A percentile compares a stretch with the other conserved stretches of the same genome.
Conservation (phyloP, 1,140 invertebrate genomes). For the Caenorhabditis elegans region WBcel235 BX284606.5:6326501-6327000, state of each 20-base stretch:
- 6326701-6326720: slow-evolving; percentile 44
- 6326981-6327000: slow-evolving; percentile 37
- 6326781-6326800: slow-evolving; percentile 47
- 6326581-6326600: slow-evolving; percentile 52
- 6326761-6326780: slow-evolving; percentile 48
- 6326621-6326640: slow-evolving; percentile 31
- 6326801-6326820: slow-evolving; percentile 47
- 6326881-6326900: slow-evolving; percentile 44
- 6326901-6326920: slow-evolving; percentile 40
- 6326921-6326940: slow-evolving; percentile 41
- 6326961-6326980: slow-evolving; percentile 27
- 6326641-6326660: slow-evolving; percentile 48
- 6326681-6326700: slow-evolving; percentile 7
- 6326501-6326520: slow-evolving; percentile 53
- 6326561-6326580: slow-evolving; percentile 49
- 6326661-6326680: slow-evolving; percentile 41
- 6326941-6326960: slow-evolving; percentile 41
- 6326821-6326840: slow-evolving; percentile 38
- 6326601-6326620: slow-evolving; percentile 50
- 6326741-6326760: slow-evolving; percentile 53
- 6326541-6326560: slow-evolving; percentile 55
- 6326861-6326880: slow-evolving; percentile 47
- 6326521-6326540: slow-evolving; percentile 51
- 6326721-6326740: slow-evolving; percentile 53
- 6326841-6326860: slow-evolving; percentile 57